Evolutionary conservation across 2,797 vertebrate genomes (phyloP).

Genomic region (Fundulus diaphanus): DNA sequence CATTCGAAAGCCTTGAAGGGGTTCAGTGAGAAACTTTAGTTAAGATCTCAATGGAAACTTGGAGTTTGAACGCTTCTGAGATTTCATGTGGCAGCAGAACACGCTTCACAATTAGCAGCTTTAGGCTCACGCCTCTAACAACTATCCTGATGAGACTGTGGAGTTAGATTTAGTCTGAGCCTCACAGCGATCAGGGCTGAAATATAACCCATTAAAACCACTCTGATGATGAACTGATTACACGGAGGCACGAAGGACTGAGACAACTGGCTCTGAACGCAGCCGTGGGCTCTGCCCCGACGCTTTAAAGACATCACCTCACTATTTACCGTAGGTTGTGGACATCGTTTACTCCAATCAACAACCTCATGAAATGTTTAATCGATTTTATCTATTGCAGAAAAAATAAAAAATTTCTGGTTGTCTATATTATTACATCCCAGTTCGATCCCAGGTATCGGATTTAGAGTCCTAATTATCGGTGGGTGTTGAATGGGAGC

Average conservation of each 20-base stretch:
- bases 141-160: not conserved
- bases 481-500: too few relatives aligned
- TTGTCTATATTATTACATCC: too few relatives aligned
- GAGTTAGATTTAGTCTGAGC: not conserved
- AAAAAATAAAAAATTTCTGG: too few relatives aligned
- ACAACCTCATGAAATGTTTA: too few relatives aligned
- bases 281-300: not conserved
- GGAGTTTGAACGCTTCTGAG: not conserved
- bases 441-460: too few relatives aligned
- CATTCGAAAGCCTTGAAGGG: not conserved
- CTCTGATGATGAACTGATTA: not conserved
- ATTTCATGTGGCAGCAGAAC: not conserved
- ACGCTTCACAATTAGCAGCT: too few relatives aligned
- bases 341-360: too few relatives aligned
- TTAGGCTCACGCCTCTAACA: not conserved
- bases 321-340: not conserved
- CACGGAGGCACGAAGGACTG: not conserved
- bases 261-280: not conserved
- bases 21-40: not conserved
- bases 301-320: not conserved
- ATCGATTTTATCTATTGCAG: too few relatives aligned
- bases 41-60: not conserved
- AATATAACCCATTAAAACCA: not conserved
- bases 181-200: not conserved
- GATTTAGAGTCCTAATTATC: too few relatives aligned